These are phyloP conservation scores for Nestor notabilis DNA, from an alignment of 2,113 vertebrate genomes.

Conservation along the genomic window DNA sequence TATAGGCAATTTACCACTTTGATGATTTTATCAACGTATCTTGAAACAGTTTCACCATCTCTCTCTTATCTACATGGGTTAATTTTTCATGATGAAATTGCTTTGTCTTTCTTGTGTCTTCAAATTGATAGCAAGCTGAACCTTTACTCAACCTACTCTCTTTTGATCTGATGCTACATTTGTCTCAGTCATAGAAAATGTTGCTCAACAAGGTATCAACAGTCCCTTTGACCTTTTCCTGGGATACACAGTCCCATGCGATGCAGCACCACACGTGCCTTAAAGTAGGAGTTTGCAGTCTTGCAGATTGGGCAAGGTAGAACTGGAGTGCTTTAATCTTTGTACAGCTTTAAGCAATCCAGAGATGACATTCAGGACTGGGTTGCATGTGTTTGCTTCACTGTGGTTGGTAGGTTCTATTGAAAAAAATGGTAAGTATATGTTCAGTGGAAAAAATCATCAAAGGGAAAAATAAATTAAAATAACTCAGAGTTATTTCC, in stretches of 20 bases:
- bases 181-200: slow-evolving; percentile 68
- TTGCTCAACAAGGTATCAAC: slow-evolving; percentile 62
- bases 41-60: not conserved
- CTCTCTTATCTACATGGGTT: slow-evolving; percentile 37
- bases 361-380: not conserved
- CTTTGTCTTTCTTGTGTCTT: slow-evolving; percentile 62
- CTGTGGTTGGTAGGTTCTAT: not conserved
- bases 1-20: not conserved
- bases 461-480: not conserved
- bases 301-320: slow-evolving; percentile 56
- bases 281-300: slow-evolving; percentile 20
- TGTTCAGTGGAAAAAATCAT: not conserved
- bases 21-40: not conserved
- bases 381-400: not conserved
- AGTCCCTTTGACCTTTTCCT: slow-evolving; percentile 65
- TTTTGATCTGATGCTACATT: slow-evolving; percentile 66
- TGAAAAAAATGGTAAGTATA: not conserved
- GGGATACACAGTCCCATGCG: slow-evolving; percentile 25
- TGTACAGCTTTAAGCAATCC: slow-evolving; percentile 55
- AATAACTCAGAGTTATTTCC: not conserved
- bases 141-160: slow-evolving; percentile 22
- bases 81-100: slow-evolving; percentile 54
- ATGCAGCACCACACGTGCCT: slow-evolving; percentile 34
- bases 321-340: slow-evolving; percentile 47
- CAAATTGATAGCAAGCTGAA: slow-evolving; percentile 48